A percentile compares a stretch with the other conserved stretches of the same genome.
Conservation (phyloP, 2,113 vertebrate species). For the Caranx ignobilis region DNA sequence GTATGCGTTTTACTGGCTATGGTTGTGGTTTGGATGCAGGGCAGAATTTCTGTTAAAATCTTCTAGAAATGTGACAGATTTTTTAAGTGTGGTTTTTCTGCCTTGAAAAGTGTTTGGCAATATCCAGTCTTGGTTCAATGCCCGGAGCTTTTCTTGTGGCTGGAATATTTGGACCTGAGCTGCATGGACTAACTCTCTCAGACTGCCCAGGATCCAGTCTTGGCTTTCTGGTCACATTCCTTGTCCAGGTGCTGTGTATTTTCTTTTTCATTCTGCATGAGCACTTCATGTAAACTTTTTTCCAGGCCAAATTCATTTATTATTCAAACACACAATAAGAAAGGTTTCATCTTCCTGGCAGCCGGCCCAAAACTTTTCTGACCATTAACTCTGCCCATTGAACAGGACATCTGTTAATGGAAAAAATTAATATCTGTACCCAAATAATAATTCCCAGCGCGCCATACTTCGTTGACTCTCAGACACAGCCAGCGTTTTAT, state of each 20-base stretch:
- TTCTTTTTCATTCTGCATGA: constrained; percentile 80
- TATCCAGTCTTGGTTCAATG: constrained; percentile 37
- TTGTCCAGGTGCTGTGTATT: constrained; percentile 82
- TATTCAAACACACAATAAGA: constrained; percentile 67
- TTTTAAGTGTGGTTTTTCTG: constrained; percentile 15
- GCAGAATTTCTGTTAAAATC: background rate
- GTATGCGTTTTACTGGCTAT: constrained; percentile 13
- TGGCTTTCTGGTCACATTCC: constrained; percentile 62
- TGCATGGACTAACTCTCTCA: background rate
- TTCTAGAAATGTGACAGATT: constrained; percentile 1
- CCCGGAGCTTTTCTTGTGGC: constrained; percentile 23
- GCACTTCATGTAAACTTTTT: constrained; percentile 65
- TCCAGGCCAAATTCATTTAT: constrained; percentile 63
- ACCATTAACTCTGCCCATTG: constrained; percentile 12
- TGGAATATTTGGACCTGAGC: constrained; percentile 32
- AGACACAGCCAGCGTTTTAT: background rate
- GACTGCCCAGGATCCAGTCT: constrained; percentile 23
- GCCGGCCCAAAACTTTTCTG: constrained; percentile 23
- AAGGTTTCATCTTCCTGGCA: constrained; percentile 66
- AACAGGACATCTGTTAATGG: background rate
- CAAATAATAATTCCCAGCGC: background rate
- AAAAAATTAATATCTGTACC: background rate
- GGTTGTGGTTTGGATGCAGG: constrained; percentile 19
- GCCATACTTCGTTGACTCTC: constrained; percentile 15
- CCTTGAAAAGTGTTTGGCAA: background rate